These are phyloP conservation scores for Sebastes umbrosus DNA, from an alignment of 2,797 vertebrate species.

Conservation along the genomic window DNA sequence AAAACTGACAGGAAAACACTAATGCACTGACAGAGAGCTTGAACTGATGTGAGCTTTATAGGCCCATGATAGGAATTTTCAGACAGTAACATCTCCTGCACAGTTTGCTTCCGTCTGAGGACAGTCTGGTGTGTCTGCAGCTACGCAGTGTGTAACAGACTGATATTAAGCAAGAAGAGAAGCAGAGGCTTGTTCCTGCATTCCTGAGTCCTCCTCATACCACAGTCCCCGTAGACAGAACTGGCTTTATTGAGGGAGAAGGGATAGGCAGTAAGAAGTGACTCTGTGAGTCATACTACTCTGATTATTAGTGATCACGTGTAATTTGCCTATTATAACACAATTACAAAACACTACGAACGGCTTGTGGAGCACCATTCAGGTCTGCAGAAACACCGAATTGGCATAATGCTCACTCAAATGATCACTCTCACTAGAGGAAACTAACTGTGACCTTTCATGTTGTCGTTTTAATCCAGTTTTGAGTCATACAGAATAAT, in stretches of 20 bases:
- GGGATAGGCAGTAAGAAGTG: conserved; percentile 2
- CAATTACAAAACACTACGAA: not conserved
- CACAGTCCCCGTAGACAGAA: conserved; percentile 24
- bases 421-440: conserved; percentile 1
- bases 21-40: not conserved
- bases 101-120: not conserved
- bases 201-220: conserved; percentile 52
- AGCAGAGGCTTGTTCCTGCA: conserved; percentile 53
- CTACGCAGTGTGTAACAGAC: conserved; percentile 15
- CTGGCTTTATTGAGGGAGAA: conserved; percentile 19
- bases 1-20: not conserved
- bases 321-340: not conserved
- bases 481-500: conserved; percentile 43
- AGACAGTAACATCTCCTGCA: conserved; percentile 27
- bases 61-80: not conserved
- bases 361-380: not conserved
- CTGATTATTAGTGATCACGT: conserved; percentile 19
- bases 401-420: not conserved
- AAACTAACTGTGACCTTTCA: conserved; percentile 18
- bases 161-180: conserved; percentile 37
- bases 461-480: conserved; percentile 39
- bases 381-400: conserved; percentile 18
- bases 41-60: not conserved
- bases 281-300: conserved; percentile 10
- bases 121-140: conserved; percentile 25